A percentile compares a stretch with the other conserved stretches of the same genome.
Evolutionary conservation across 2,113 vertebrate species (phyloP).

Genomic region (Cervus canadensis): DNA sequence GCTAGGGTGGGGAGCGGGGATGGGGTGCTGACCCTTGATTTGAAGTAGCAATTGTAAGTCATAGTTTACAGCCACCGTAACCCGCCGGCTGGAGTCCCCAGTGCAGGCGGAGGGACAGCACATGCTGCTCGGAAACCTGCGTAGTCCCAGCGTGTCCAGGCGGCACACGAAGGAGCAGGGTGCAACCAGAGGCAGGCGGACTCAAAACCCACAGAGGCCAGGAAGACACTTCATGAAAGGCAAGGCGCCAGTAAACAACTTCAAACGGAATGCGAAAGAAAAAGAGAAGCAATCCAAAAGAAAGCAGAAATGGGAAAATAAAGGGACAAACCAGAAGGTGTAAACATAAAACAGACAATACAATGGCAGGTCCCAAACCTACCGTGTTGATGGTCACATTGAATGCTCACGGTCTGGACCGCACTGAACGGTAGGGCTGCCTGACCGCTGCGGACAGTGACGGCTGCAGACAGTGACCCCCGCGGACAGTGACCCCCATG

Average conservation of each 20-base stretch:
- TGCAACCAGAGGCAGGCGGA: neutral
- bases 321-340: neutral
- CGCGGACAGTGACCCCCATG: neutral
- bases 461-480: too few relatives aligned
- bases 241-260: neutral
- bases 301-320: neutral
- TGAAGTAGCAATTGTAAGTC: neutral
- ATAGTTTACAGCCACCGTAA: neutral
- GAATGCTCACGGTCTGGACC: rapidly evolving
- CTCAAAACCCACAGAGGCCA: neutral
- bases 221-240: too few relatives aligned
- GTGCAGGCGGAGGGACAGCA: neutral
- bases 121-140: neutral
- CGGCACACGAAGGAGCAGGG: neutral
- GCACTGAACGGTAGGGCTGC: neutral
- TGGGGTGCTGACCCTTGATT: neutral
- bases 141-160: rapidly evolving
- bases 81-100: neutral
- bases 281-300: neutral
- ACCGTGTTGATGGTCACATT: rapidly evolving
- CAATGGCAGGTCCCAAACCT: neutral
- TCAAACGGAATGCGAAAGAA: neutral
- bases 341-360: rapidly evolving
- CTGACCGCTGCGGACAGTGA: neutral
- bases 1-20: neutral